Evolutionary conservation across 2,113 vertebrate species (phyloP).

Genomic region (Scytalopus superciliaris): DNA sequence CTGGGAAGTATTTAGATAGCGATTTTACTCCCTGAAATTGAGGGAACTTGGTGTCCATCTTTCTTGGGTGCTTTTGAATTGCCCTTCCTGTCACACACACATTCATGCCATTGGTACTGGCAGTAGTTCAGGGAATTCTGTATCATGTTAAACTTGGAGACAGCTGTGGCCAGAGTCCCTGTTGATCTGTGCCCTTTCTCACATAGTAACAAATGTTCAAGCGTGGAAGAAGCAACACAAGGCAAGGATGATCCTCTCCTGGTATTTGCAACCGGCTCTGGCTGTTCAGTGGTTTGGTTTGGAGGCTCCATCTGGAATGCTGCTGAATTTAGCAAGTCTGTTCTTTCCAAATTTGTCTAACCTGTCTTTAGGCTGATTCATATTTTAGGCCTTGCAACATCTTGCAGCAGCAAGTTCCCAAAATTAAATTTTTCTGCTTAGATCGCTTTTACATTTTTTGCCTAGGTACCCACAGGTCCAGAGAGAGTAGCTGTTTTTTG

Average conservation of each 20-base stretch:
- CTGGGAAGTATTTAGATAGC: not conserved
- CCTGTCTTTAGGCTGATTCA: not conserved
- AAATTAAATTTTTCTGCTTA: not conserved
- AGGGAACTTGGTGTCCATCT: not conserved
- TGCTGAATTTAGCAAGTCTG: not conserved
- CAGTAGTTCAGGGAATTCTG: not conserved
- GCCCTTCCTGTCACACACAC: rapidly evolving
- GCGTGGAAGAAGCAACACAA: not conserved
- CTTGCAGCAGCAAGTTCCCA: not conserved
- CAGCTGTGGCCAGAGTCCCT: not conserved
- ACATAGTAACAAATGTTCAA: not conserved
- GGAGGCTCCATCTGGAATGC: not conserved
- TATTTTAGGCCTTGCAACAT: not conserved
- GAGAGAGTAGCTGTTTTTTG: not conserved
- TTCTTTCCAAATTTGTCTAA: not conserved
- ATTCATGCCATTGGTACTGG: not conserved
- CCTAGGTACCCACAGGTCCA: not conserved
- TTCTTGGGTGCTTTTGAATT: not conserved
- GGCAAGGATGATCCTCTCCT: not conserved
- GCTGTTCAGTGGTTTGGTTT: not conserved
- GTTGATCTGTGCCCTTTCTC: not conserved
- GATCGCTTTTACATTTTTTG: not conserved
- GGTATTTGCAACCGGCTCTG: not conserved
- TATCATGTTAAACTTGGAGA: not conserved
- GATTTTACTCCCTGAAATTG: not conserved